These are phyloP conservation scores for Ciona savignyi DNA, from an alignment of 23 tunicate species.

Conservation along the genomic window DNA sequence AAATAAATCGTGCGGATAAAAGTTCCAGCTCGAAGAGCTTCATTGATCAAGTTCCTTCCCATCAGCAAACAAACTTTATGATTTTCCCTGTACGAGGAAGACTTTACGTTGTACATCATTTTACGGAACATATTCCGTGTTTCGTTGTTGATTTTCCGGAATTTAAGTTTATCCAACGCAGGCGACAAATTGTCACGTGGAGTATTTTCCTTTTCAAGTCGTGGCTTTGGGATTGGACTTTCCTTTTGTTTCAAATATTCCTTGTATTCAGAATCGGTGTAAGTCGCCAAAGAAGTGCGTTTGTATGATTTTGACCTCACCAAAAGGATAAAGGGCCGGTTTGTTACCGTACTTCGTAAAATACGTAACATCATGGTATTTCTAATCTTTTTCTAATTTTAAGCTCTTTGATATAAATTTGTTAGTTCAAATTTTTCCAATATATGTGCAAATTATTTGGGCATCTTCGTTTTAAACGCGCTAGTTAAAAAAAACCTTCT, in stretches of 20 bases:
- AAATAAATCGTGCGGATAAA: constrained; percentile 54
- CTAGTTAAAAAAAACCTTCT: no score
- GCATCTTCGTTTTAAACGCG: no score
- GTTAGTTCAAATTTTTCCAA: no score
- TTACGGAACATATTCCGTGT: constrained; percentile 31
- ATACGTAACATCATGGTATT: no score
- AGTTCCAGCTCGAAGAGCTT: constrained; percentile 47
- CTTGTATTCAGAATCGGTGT: constrained; percentile 8
- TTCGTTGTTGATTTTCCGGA: constrained; percentile 25
- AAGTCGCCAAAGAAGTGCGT: constrained; percentile 6
- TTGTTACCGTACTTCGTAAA: no score
- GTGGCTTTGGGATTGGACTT: neutral
- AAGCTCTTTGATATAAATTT: no score
- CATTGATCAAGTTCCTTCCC: constrained; percentile 23
- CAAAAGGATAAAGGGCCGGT: no score
- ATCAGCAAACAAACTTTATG: constrained; percentile 41
- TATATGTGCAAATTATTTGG: no score
- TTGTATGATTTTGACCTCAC: neutral
- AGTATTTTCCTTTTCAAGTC: neutral
- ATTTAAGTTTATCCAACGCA: constrained; percentile 33
- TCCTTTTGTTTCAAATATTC: constrained; percentile 2
- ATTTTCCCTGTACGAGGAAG: constrained; percentile 25
- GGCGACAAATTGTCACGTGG: neutral
- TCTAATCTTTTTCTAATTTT: no score
- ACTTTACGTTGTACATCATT: constrained; percentile 40